A percentile compares a stretch with the other conserved stretches of the same genome.
phyloP scores from a whole-genome alignment of 2,888 invertebrate species.

The Dusona sp. region DNA sequence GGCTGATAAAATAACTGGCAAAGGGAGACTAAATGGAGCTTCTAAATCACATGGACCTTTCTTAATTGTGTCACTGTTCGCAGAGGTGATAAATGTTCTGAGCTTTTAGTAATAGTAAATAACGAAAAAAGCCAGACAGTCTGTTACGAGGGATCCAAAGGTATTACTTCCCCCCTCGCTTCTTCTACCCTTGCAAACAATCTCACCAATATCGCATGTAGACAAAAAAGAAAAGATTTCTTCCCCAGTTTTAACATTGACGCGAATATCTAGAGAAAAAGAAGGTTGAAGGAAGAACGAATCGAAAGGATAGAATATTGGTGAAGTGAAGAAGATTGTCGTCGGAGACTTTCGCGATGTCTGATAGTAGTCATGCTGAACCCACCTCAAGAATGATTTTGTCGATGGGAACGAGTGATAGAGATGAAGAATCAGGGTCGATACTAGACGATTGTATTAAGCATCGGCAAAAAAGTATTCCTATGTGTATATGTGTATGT shows the following conservation, averaged over 20 bases:
- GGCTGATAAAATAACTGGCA: neutral
- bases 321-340: constrained; percentile 40
- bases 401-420: constrained; percentile 17
- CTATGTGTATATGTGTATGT: neutral
- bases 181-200: neutral
- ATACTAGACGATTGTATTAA: constrained; percentile 50
- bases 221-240: neutral
- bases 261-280: neutral
- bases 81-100: neutral
- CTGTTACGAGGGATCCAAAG: constrained; percentile 10
- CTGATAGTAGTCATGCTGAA: constrained; percentile 49
- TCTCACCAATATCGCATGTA: constrained; percentile 6
- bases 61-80: neutral
- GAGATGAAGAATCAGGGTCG: constrained; percentile 43
- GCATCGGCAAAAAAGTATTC: constrained; percentile 26
- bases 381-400: constrained; percentile 51
- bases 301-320: constrained; percentile 25
- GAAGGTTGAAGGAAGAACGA: neutral
- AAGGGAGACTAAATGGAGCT: neutral
- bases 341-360: constrained; percentile 43
- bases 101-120: constrained; percentile 8
- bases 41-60: neutral
- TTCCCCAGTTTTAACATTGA: constrained; percentile 8
- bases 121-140: neutral
- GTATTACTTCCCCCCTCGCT: neutral